A percentile compares a stretch with the other conserved stretches of the same genome.
Conservation (phyloP, 2,113 vertebrate genomes). For the Pelecanoides urinatrix region DNA sequence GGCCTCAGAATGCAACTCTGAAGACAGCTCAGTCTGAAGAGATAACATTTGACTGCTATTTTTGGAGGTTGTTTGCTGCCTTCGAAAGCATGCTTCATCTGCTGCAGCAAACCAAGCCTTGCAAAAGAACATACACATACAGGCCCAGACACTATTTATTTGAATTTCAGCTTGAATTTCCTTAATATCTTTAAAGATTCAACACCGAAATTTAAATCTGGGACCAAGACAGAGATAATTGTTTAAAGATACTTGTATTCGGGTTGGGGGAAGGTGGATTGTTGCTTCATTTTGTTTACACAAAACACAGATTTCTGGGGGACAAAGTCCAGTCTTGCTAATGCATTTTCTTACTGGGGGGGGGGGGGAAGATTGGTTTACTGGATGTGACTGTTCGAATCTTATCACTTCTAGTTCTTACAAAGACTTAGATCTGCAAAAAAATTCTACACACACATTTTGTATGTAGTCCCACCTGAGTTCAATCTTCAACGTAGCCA, state of each 20-base stretch:
- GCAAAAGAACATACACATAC: background rate
- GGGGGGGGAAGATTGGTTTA: background rate
- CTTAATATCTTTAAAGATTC: background rate
- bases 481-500: background rate
- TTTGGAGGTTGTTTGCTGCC: background rate
- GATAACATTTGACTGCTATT: slow-evolving; percentile 51
- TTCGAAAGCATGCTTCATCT: background rate
- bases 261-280: background rate
- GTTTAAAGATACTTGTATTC: background rate
- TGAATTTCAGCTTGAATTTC: background rate
- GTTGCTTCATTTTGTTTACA: background rate
- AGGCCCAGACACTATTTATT: background rate
- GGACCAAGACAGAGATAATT: background rate
- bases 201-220: background rate
- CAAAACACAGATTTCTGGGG: background rate
- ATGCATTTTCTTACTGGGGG: background rate
- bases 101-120: background rate
- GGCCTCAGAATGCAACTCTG: background rate
- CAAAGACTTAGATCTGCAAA: background rate
- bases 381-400: background rate
- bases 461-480: background rate
- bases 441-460: background rate
- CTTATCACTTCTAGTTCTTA: background rate
- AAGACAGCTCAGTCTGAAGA: slow-evolving; percentile 35
- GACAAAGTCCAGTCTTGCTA: background rate